Evolutionary conservation across 2,888 invertebrate species (phyloP), one percentile per base, ranked within the genome.

Genomic region (Drosophila pegasa): DNA sequence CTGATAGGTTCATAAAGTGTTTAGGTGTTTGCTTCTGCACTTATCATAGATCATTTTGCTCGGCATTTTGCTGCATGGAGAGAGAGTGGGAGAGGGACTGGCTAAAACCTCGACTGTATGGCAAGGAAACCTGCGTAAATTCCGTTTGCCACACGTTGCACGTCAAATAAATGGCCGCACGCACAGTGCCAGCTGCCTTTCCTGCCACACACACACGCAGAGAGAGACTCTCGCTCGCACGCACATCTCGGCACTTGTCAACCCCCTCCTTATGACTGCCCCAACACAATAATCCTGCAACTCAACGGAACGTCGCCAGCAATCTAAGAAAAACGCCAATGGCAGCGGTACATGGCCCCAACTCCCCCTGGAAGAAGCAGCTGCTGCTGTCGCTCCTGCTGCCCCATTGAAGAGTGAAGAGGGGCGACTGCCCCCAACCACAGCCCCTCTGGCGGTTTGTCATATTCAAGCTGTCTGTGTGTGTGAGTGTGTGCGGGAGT

Each of bases 131-230:
- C 82, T 74, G 85, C 79, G 86, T 76, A 74, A 82, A 86, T 88
- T 83, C 83, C 80, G 75, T 60, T 77, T 71, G 88, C 84, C 87
- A 84, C 83, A 84, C 83, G 88, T 87, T 70, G 84, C 83, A 88
- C 80, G 84, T 83, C 87, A 88, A 84, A 88, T 83, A 84, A 84
- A 84, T 88, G 84, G 84, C 45, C 84, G 84, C 84, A 75, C 79
- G 76, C 79, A 75, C 71, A 63, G 40, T 48, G 31, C 40, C 40
- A 57, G 54, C 56, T 68, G 29, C 48, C 58, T 12, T 35, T 38
- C 20, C 54, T 51, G 50, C 27, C 20, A 48, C 48, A 20, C 20
- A 31, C 31, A 48, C 48, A 20, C 20, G 18, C 18, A 16, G 6
- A 33, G 3, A 33, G 3, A 33, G 1, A 14, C 33, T 14, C 41